phyloP scores from a whole-genome alignment of 2,113 vertebrate species.

The cattle (Bos taurus) region DNA sequence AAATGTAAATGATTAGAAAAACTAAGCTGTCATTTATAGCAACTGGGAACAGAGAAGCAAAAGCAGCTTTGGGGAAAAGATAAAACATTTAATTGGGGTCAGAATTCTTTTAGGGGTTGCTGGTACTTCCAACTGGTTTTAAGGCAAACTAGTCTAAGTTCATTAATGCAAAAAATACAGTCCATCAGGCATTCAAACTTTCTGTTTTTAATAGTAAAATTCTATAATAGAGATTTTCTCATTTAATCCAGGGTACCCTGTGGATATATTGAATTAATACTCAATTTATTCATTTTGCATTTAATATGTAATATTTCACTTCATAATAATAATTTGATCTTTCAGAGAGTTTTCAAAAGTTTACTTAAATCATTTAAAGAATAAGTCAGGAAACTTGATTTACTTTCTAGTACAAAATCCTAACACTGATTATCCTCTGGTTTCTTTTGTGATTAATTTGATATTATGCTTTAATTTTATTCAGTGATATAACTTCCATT shows the following conservation, averaged over 20 bases:
- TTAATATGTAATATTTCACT: slow-evolving; percentile 46
- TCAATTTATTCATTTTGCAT: slow-evolving; percentile 41
- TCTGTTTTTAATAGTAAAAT: slow-evolving; percentile 51
- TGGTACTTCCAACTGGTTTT: slow-evolving; percentile 2
- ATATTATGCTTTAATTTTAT: neutral
- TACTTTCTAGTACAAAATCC: slow-evolving; percentile 1
- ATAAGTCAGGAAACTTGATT: slow-evolving; percentile 20
- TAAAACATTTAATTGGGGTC: slow-evolving; percentile 36
- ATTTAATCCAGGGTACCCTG: slow-evolving; percentile 47
- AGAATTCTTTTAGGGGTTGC: slow-evolving; percentile 21
- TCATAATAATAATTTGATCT: slow-evolving; percentile 34
- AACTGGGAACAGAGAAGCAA: neutral
- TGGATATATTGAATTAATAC: slow-evolving; percentile 53
- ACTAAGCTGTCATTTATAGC: neutral
- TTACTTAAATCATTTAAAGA: slow-evolving; percentile 33
- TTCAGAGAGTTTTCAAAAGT: slow-evolving; percentile 37
- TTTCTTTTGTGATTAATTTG: slow-evolving; percentile 23
- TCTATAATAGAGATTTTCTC: slow-evolving; percentile 51
- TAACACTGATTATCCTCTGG: neutral
- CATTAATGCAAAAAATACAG: slow-evolving; percentile 19
- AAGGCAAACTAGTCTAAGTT: neutral
- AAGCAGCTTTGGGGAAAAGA: neutral
- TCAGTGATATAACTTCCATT: neutral
- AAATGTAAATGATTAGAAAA: neutral
- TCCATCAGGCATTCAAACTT: slow-evolving; percentile 17